These are phyloP conservation scores for Heloderma charlesbogerti DNA, from an alignment of 2,113 vertebrate genomes.

Conservation along the genomic window DNA sequence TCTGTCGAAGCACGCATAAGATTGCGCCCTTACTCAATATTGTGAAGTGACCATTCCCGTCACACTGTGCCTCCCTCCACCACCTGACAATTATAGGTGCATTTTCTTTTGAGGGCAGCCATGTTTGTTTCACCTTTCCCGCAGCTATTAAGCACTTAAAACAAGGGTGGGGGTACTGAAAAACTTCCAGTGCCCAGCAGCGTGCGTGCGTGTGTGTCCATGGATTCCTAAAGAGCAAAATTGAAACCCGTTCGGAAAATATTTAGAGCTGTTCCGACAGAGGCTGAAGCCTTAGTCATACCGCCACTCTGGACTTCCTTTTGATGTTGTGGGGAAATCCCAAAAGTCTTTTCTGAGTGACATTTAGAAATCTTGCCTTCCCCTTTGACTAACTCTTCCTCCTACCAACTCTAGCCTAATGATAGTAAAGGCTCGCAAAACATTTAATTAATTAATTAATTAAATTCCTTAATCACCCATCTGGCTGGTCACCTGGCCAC, in stretches of 20 bases:
- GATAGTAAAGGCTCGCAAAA: not conserved
- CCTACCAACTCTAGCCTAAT: not conserved
- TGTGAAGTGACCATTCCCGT: too few relatives aligned
- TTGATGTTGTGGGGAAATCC: not conserved
- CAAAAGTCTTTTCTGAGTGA: not conserved
- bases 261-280: not conserved
- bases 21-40: too few relatives aligned
- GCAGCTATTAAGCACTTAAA: too few relatives aligned
- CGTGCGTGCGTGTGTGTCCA: too few relatives aligned
- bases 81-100: too few relatives aligned
- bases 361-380: not conserved
- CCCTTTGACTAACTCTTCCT: not conserved
- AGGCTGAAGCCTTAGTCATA: not conserved
- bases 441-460: too few relatives aligned
- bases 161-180: not conserved
- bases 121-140: not conserved
- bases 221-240: not conserved
- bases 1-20: too few relatives aligned
- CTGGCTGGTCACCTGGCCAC: too few relatives aligned
- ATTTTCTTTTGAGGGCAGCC: too few relatives aligned
- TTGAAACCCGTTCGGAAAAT: not conserved
- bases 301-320: not conserved
- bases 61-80: too few relatives aligned
- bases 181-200: not conserved
- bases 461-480: too few relatives aligned